Evolutionary conservation across 2,113 vertebrate genomes (phyloP), one percentile per base, ranked within the genome.

Genomic region (Peromyscus californicus): DNA sequence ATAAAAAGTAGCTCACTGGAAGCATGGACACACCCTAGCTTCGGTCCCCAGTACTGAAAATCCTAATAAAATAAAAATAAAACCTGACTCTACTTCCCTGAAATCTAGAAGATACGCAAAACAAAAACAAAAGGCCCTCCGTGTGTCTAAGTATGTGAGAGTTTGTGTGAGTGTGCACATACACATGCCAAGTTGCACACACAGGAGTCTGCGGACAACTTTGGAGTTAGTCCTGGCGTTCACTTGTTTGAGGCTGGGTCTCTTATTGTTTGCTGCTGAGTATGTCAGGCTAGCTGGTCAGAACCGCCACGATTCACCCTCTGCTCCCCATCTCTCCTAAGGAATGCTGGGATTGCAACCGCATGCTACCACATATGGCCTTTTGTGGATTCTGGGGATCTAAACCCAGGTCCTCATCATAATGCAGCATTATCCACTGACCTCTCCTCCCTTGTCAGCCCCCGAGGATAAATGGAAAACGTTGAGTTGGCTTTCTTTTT

Each of bases 401-500:
- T 48, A 33, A 67, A 67, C 29, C 48, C 63, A 69, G 63, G 31
- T 48, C 11, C 17, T 31, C 63, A 12, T 22, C 7, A 22, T 15
- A 48, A 33, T 1, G 13, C 26, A 21, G 83, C 9, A 13, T 33
- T 65, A 86, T 19, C n/a, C 82, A 1, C 15, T 16, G 24, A 45
- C 15, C 10, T 26, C 5, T 86, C 84, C 48, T 86, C 84, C 48
- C 19, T 65, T 26, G 5, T 6, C 42, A 48, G 63, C 4, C 63
- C 63, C 21, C 4, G 65, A 36, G 22, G 31, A 24, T n/a, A 96
- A 80, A 80, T 1, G 0, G 67, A 54, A 95, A 96, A 96, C 84
- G 80, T 8, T 59, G 76, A 79, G 80, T 67, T 80, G 84, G 51
- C 42, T 96, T 96, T 86, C 86, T 94, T 94, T 87, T 75, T 48